Conservation (phyloP, 1,140 invertebrate genomes). For the Cardiocondyla obscurior region DNA sequence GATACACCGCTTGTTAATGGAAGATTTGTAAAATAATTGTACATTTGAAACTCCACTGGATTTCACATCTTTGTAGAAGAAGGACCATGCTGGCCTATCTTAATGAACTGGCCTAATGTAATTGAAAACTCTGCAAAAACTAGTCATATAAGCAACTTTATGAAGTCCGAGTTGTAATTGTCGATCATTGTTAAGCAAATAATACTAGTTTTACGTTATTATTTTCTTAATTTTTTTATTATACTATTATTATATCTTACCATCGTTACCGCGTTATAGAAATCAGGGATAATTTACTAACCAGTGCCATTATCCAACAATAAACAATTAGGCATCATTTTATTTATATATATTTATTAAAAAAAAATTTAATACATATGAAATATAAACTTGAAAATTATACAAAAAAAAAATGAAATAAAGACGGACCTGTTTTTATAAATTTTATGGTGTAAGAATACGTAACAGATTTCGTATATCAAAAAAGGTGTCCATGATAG, state of each 20-base stretch:
- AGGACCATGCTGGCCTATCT: conserved; percentile 67
- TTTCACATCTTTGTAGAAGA: conserved; percentile 48
- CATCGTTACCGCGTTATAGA: conserved; percentile 60
- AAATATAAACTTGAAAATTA: conserved; percentile 20
- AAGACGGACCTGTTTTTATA: conserved; percentile 2
- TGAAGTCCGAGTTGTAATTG: conserved; percentile 45
- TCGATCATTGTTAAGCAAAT: conserved; percentile 66
- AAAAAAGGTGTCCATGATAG: not conserved
- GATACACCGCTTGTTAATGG: conserved; percentile 69
- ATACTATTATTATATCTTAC: conserved; percentile 53
- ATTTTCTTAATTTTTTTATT: conserved; percentile 15
- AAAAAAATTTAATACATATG: not conserved
- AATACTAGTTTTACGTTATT: conserved; percentile 63
- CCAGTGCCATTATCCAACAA: conserved; percentile 52
- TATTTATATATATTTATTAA: too few relatives aligned
- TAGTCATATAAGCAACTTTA: conserved; percentile 68
- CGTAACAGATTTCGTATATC: not conserved
- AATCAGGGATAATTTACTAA: conserved; percentile 8
- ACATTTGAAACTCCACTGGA: conserved; percentile 68
- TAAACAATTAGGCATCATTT: conserved; percentile 16
- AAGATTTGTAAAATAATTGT: conserved; percentile 79
- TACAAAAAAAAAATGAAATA: not conserved
- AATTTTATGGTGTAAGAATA: conserved; percentile 3
- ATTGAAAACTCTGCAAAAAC: conserved; percentile 60
- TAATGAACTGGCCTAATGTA: conserved; percentile 63